Conservation (phyloP, 2,888 invertebrate species). For the Dorcus parallelipipedus region DNA sequence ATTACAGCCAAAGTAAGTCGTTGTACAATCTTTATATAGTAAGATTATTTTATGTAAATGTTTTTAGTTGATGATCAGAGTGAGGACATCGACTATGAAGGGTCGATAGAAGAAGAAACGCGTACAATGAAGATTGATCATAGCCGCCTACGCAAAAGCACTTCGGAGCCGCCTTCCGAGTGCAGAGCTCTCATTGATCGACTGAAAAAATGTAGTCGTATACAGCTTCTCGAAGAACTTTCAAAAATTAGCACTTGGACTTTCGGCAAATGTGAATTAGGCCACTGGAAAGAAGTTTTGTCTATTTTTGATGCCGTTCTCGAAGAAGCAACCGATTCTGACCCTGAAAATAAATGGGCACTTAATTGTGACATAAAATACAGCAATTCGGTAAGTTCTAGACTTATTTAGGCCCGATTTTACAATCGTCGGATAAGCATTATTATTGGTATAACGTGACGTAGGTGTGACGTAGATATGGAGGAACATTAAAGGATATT, state of each 20-base stretch:
- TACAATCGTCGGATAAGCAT: too few species aligned
- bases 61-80: slow-evolving; percentile 20
- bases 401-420: background rate
- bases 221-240: slow-evolving; percentile 65
- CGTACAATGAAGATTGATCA: slow-evolving; percentile 76
- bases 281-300: slow-evolving; percentile 81
- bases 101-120: slow-evolving; percentile 29
- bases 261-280: slow-evolving; percentile 82
- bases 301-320: slow-evolving; percentile 73
- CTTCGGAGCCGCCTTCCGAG: slow-evolving; percentile 77
- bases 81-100: slow-evolving; percentile 29
- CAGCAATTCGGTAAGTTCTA: slow-evolving; percentile 53
- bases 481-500: too few species aligned
- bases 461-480: too few species aligned
- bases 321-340: slow-evolving; percentile 66
- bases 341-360: slow-evolving; percentile 63
- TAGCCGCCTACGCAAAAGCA: slow-evolving; percentile 76
- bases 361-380: slow-evolving; percentile 70
- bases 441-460: too few species aligned
- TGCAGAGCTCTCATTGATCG: slow-evolving; percentile 74
- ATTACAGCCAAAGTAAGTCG: slow-evolving; percentile 29
- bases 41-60: background rate
- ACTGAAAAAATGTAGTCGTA: slow-evolving; percentile 62
- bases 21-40: slow-evolving; percentile 3
- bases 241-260: slow-evolving; percentile 77